Conservation (phyloP, 53 echinoderm and acorn worm genomes). For the Astropecten irregularis region DNA sequence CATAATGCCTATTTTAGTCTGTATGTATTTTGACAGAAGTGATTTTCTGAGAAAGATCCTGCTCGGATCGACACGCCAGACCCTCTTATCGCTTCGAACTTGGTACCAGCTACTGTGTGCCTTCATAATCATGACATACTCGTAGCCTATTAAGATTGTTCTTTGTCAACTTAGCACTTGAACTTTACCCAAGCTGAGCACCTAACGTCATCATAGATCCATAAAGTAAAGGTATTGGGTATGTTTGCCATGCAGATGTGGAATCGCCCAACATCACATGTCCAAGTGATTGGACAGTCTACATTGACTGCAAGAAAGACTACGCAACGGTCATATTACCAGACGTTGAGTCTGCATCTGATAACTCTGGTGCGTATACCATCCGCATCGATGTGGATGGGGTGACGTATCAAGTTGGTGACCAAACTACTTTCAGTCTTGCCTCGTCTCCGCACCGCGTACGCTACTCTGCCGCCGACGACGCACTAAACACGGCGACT, state of each 20-base stretch:
- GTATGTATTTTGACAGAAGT: too few relatives aligned
- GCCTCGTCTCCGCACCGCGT: background rate
- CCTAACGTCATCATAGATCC: too few relatives aligned
- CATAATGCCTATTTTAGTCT: too few relatives aligned
- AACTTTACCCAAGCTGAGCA: too few relatives aligned
- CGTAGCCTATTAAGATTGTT: too few relatives aligned
- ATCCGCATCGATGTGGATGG: background rate
- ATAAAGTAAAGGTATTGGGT: too few relatives aligned
- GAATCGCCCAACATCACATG: background rate
- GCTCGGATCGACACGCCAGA: too few relatives aligned
- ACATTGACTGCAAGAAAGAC: background rate
- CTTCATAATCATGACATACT: too few relatives aligned
- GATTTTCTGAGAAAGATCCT: too few relatives aligned
- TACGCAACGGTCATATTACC: background rate
- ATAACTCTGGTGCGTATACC: conserved; percentile 7
- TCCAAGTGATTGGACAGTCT: background rate
- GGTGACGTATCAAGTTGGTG: background rate
- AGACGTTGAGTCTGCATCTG: background rate
- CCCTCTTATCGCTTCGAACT: too few relatives aligned
- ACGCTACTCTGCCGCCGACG: conserved; percentile 1
- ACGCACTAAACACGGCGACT: background rate
- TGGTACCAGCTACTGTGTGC: too few relatives aligned
- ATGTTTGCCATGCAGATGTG: background rate
- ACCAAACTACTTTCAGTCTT: background rate
- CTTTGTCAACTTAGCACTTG: too few relatives aligned